A percentile compares a stretch with the other conserved stretches of the same genome.
Evolutionary conservation across 1,140 invertebrate genomes (phyloP).

Genomic region (Agrypnia vestita): DNA sequence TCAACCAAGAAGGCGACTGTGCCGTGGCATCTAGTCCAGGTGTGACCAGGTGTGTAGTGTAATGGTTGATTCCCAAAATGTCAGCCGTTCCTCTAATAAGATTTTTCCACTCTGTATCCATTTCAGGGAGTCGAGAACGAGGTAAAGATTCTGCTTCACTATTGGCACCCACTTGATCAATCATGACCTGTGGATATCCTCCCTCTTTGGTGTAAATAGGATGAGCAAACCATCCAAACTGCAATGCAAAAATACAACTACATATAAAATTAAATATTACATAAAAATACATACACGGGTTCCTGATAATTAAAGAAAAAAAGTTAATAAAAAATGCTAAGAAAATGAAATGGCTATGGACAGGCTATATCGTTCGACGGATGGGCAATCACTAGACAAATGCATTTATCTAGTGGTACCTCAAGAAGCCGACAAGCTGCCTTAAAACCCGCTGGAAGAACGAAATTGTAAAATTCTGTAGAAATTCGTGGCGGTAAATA

Average conservation of each 20-base stretch:
- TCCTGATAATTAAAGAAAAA: conserved; percentile 8
- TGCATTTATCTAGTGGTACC: too few relatives aligned
- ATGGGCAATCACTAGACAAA: too few relatives aligned
- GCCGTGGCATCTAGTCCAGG: conserved; percentile 67
- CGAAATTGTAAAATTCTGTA: too few relatives aligned
- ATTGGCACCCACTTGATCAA: conserved; percentile 69
- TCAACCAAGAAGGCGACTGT: conserved; percentile 70
- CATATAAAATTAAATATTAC: not conserved
- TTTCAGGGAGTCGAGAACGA: conserved; percentile 70
- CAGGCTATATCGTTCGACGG: too few relatives aligned
- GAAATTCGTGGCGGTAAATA: too few relatives aligned
- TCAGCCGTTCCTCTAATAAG: conserved; percentile 72
- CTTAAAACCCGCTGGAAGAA: too few relatives aligned
- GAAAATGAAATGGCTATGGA: too few relatives aligned
- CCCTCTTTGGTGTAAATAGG: conserved; percentile 76
- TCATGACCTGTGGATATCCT: conserved; percentile 76
- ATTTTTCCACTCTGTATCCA: conserved; percentile 70
- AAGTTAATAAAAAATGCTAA: too few relatives aligned
- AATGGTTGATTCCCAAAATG: conserved; percentile 73
- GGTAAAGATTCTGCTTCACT: conserved; percentile 70
- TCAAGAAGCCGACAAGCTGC: too few relatives aligned
- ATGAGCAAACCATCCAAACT: conserved; percentile 77
- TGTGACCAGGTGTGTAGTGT: conserved; percentile 69
- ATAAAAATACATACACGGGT: too few relatives aligned
- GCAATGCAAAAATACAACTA: conserved; percentile 46